These are phyloP conservation scores for Rhineura floridana DNA, from an alignment of 2,113 vertebrate genomes.

Conservation along the genomic window DNA sequence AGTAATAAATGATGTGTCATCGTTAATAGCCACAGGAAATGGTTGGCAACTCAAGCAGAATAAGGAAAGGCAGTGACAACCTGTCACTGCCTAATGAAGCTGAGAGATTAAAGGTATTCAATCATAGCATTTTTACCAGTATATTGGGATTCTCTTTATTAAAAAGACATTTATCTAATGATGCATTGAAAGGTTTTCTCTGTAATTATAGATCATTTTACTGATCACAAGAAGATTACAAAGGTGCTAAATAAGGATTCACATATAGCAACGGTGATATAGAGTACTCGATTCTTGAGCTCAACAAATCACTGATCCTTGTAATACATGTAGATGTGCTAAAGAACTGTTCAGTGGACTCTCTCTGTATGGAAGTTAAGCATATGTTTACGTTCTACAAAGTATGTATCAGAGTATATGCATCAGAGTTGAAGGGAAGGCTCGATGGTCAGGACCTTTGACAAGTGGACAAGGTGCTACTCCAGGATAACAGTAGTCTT, in stretches of 20 bases:
- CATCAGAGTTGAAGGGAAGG: no score
- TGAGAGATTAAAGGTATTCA: conserved; percentile 52
- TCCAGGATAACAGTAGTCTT: no score
- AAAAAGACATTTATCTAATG: conserved; percentile 67
- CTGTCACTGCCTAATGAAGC: conserved; percentile 61
- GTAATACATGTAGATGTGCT: neutral
- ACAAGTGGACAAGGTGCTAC: no score
- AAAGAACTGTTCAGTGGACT: neutral
- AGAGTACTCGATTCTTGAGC: neutral
- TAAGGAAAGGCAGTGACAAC: conserved; percentile 48
- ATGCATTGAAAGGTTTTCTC: conserved; percentile 48
- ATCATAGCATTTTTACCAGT: conserved; percentile 56
- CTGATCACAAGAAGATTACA: neutral
- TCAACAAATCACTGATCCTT: neutral
- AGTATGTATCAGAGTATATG: no score
- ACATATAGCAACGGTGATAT: neutral
- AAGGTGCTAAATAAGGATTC: neutral
- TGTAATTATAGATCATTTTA: conserved; percentile 33
- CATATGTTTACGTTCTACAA: neutral
- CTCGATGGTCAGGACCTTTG: no score
- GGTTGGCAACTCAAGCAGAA: conserved; percentile 57
- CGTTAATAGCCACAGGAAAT: conserved; percentile 55
- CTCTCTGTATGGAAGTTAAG: neutral
- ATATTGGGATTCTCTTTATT: conserved; percentile 68
- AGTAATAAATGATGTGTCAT: conserved; percentile 65